Base-by-base conservation (phyloP, 2,113 vertebrate genomes). In the Epinephelus moara region DNA sequence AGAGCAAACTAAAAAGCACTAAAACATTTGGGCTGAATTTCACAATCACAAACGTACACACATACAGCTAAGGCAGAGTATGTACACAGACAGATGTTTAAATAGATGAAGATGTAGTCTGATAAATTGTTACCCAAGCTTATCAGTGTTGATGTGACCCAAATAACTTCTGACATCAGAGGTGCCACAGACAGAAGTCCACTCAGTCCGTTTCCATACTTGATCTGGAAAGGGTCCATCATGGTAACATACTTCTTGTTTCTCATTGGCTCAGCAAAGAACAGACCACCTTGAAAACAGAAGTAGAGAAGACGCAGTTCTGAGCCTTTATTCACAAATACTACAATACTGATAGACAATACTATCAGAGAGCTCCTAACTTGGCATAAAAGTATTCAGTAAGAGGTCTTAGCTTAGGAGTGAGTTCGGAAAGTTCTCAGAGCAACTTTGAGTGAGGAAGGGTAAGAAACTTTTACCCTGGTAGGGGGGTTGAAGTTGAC, bases 141-240 rank as follows among this genome's bases (percentile, higher is more conserved):
- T 1, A 94, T 93, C 40, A 96, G 89, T 50, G 95, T 93, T 23
- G 93, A 92, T 40, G 96, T 92, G 89, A 96, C 95, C 95, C 96
- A 96, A 60, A 96, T 91, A 19, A 96, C 30, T 37, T 96, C 96
- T 33, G 74, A 64, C 7, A 81, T 8, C 2, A 91, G 70, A 0
- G 82, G 67, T 0, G 57, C 70, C 33, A 91, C 42, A 2, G 76
- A 81, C 30, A 91, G 62, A 4, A 82, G 70, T 19, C 64, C 87
- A 9, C 8, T 77, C 17, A 84, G 25, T 1, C 5, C n/a, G 12
- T 84, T 75, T 13, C 90, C 90, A 2, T 89, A 89, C 61, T 88
- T 91, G n/a, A 64, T 12, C 4, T 87, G 82, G 66, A 91, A 89
- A 0, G 87, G 87, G 30, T 91, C 89, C 85, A 89, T 76, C 85